Base-by-base conservation (phyloP, 1,140 invertebrate species). In the Megalopta genalis region DNA sequence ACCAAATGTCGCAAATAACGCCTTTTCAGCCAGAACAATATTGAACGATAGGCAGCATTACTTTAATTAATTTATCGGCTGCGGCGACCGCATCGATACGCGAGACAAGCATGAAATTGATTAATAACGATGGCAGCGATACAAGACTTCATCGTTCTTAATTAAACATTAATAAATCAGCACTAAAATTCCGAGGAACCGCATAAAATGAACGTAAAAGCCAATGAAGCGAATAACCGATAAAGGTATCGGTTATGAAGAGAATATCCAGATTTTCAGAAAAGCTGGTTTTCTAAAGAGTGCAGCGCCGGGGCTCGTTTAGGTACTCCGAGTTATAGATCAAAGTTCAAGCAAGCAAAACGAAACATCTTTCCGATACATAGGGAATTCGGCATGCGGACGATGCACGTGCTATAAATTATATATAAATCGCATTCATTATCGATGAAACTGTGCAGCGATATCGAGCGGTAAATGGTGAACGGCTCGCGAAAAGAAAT, bases 11-110 rank as follows among this genome's bases (percentile, higher is more conserved):
- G 32, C 1, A 32, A 32, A 32, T 32, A 32, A 68, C 59, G 60
- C 54, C 65, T 60, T 21, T 77, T 54, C 32, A 32, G 32, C 54
- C 32, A 2, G 39, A 21, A 69, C 54, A 76, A 60, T 67, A 69
- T 25, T 16, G 7, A 25, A 67, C 25, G 16, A 32, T 76, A 25
- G 9, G 39, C 57, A 14, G 32, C 32, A 37, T 39, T 39, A 37
- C 21, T 64, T n/a, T 64, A 64, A 64, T 64, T 64, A 18, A 16
- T 37, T 18, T 16, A 32, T 32, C 62, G 18, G 21, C 21, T 21
- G 6, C 49, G 21, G 16, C 49, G 18, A 18, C 16, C 49, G 16
- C 21, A 12, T 18, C 16, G 6, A 46, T 46, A 46, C 9, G 42
- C 12, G 14, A 46, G 1, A 1, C 0, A 14, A 46, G 9, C 42